Evolutionary conservation across 2,888 invertebrate genomes (phyloP).

Genomic region (Tromatobia lineatoria): DNA sequence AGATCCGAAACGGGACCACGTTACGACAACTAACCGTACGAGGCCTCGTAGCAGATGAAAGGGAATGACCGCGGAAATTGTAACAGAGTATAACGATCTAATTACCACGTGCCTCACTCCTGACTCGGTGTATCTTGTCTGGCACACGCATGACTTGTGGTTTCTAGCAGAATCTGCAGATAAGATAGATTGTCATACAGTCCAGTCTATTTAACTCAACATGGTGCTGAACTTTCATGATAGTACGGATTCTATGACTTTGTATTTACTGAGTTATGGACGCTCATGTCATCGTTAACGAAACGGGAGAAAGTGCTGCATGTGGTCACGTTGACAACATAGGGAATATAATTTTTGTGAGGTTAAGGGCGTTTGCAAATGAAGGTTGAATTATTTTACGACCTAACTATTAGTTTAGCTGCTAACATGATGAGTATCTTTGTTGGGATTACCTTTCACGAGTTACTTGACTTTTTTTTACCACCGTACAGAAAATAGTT

Average conservation of each 20-base stretch:
- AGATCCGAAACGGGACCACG: slow-evolving; percentile 22
- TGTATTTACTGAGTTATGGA: too few relatives aligned
- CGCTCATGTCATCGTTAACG: too few relatives aligned
- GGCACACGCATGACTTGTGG: slow-evolving; percentile 28
- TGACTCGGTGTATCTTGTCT: slow-evolving; percentile 45
- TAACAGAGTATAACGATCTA: slow-evolving; percentile 77
- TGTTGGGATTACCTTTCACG: not conserved
- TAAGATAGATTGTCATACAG: not conserved
- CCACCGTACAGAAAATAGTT: not conserved
- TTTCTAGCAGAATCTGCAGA: not conserved
- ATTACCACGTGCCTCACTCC: slow-evolving; percentile 72
- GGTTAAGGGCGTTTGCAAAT: too few relatives aligned
- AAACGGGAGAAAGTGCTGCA: too few relatives aligned
- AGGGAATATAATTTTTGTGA: too few relatives aligned
- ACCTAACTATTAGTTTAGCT: too few relatives aligned
- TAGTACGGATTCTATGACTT: not conserved
- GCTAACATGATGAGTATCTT: too few relatives aligned
- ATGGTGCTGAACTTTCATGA: not conserved
- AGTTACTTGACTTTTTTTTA: not conserved
- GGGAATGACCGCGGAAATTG: slow-evolving; percentile 79
- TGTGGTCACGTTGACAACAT: too few relatives aligned
- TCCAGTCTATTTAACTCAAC: not conserved
- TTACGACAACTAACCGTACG: slow-evolving; percentile 35
- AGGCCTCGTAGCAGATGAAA: slow-evolving; percentile 72
- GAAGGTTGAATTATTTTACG: too few relatives aligned